Evolutionary conservation across 2,888 invertebrate genomes (phyloP).

Genomic region (Hydraecia micacea): DNA sequence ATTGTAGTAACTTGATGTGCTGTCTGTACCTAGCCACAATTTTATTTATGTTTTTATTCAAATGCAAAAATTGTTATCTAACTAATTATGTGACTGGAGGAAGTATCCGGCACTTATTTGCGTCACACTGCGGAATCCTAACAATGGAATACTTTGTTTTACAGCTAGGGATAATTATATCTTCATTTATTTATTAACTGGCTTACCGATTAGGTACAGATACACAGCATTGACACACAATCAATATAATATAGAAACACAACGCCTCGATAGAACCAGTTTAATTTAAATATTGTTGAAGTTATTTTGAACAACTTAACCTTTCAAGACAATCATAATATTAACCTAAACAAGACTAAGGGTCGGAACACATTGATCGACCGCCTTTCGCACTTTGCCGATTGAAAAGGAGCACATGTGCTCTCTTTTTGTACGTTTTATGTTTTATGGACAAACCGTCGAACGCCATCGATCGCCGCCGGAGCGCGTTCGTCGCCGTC

Average conservation of each 20-base stretch:
- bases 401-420: no score
- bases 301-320: no score
- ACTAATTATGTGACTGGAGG: background rate
- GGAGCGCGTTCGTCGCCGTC: no score
- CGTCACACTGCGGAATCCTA: background rate
- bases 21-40: background rate
- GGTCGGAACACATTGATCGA: no score
- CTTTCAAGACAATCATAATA: background rate
- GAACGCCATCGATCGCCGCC: no score
- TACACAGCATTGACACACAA: background rate
- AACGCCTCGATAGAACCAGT: background rate
- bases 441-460: no score
- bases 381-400: no score
- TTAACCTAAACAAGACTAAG: background rate
- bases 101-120: background rate
- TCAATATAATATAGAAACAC: background rate
- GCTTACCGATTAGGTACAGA: background rate
- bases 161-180: background rate
- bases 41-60: background rate
- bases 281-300: constrained; percentile 3
- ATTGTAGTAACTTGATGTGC: no score
- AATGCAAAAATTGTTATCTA: background rate
- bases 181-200: background rate
- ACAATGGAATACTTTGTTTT: background rate
- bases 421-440: no score